Evolutionary conservation across 2,888 invertebrate genomes (phyloP).

Genomic region (Epistrophe eligans): DNA sequence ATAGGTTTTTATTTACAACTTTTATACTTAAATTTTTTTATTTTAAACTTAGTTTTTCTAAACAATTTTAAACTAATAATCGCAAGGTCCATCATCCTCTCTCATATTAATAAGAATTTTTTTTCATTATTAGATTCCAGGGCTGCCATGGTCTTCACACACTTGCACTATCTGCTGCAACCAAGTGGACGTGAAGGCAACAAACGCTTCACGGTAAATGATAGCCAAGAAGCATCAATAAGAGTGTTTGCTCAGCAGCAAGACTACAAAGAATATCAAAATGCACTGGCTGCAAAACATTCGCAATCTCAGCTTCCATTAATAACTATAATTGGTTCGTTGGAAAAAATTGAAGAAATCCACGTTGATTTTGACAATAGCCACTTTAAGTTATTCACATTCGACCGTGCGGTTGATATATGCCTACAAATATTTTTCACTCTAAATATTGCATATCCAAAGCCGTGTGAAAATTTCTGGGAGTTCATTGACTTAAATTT

Average conservation of each 20-base stretch:
- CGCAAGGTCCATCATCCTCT: no score
- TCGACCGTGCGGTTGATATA: background rate
- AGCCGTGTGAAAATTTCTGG: background rate
- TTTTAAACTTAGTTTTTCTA: background rate
- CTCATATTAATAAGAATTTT: no score
- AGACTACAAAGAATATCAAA: slow-evolving; percentile 6
- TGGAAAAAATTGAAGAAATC: slow-evolving; percentile 4
- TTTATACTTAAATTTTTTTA: no score
- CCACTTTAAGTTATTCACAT: background rate
- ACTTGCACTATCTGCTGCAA: no score
- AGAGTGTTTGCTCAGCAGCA: background rate
- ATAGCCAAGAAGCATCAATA: slow-evolving; percentile 9
- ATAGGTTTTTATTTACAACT: background rate
- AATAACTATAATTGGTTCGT: slow-evolving; percentile 1
- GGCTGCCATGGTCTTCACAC: no score
- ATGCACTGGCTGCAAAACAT: background rate
- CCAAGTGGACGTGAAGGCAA: no score
- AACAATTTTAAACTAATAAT: background rate
- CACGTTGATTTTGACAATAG: slow-evolving; percentile 14
- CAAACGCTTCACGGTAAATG: background rate
- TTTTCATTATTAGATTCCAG: no score
- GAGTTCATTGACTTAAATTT: slow-evolving; percentile 1
- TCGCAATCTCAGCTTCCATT: background rate
- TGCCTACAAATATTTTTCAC: background rate
- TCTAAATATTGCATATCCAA: background rate